Percentiles rank a stretch among this genome's conserved stretches.
Conservation (phyloP, 2,113 vertebrate genomes). For the Poeciliopsis turrubarensis region DNA sequence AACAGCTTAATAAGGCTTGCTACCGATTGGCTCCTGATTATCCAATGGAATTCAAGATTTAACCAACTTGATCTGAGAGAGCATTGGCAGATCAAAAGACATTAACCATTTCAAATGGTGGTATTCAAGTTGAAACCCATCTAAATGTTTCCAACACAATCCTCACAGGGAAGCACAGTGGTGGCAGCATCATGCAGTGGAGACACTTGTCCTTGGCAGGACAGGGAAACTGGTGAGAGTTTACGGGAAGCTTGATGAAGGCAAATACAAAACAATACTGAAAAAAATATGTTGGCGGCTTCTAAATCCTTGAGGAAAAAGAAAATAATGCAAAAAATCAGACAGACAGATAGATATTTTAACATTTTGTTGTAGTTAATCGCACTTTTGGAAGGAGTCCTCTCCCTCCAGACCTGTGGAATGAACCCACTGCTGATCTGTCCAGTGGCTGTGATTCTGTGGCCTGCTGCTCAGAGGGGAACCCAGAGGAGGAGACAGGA, state of each 20-base stretch:
- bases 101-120: neutral
- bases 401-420: too few species aligned
- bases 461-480: slow-evolving; percentile 28
- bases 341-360: neutral
- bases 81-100: neutral
- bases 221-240: too few species aligned
- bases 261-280: too few species aligned
- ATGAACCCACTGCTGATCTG: too few species aligned
- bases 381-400: too few species aligned
- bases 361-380: too few species aligned
- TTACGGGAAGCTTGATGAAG: too few species aligned
- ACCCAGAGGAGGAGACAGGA: slow-evolving; percentile 2
- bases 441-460: slow-evolving; percentile 11
- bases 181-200: neutral
- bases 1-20: neutral
- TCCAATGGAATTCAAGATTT: neutral
- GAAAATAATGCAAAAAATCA: too few species aligned
- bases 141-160: neutral
- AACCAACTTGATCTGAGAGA: neutral
- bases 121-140: neutral
- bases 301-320: too few species aligned
- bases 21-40: neutral
- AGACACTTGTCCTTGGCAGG: neutral
- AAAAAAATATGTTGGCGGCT: neutral
- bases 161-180: too few species aligned